Percentiles rank a stretch among this genome's conserved stretches.
These are phyloP conservation scores for Diachrysia chrysitis DNA, from an alignment of 2,888 invertebrate genomes.

Conservation along the genomic window DNA sequence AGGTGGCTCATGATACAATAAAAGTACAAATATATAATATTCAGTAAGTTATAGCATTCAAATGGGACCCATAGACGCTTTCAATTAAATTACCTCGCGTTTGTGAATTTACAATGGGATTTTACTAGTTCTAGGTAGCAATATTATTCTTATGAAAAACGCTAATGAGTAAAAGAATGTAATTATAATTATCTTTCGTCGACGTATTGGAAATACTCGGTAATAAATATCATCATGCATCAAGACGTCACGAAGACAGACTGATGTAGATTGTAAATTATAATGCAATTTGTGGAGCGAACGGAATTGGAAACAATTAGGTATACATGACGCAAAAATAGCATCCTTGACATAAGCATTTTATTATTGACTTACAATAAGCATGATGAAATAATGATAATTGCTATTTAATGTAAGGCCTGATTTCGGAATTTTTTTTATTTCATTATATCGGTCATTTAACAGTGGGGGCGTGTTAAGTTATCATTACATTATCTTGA, in stretches of 20 bases:
- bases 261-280: conserved; percentile 44
- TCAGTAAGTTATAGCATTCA: neutral
- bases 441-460: conserved; percentile 14
- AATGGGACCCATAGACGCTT: neutral
- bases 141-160: neutral
- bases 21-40: neutral
- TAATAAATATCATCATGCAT: conserved; percentile 46
- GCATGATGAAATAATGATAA: conserved; percentile 2
- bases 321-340: conserved; percentile 11
- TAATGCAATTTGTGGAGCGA: conserved; percentile 33
- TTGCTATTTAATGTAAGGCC: neutral
- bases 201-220: conserved; percentile 10
- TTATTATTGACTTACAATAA: neutral
- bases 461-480: conserved; percentile 39
- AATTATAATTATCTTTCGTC: conserved; percentile 29
- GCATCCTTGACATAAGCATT: conserved; percentile 6
- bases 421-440: conserved; percentile 5
- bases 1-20: neutral
- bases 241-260: conserved; percentile 25
- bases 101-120: neutral
- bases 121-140: neutral
- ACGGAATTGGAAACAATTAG: conserved; percentile 6
- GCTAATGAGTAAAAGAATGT: conserved; percentile 1
- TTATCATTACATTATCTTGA: conserved; percentile 35
- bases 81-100: neutral